Evolutionary conservation across 37 sponge, comb jelly and placozoan species (phyloP).

Genomic region (Chondrosia reniformis): DNA sequence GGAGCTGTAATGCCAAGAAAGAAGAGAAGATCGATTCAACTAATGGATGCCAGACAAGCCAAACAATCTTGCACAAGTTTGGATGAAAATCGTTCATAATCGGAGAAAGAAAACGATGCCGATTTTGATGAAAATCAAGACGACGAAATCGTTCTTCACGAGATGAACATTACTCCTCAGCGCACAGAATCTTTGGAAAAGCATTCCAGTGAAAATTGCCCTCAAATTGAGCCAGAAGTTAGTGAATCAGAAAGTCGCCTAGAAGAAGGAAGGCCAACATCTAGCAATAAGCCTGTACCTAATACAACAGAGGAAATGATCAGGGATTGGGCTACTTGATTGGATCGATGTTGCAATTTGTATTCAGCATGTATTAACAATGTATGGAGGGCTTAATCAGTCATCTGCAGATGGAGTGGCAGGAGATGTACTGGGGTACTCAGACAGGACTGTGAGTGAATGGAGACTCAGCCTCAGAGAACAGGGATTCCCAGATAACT

Average conservation of each 20-base stretch:
- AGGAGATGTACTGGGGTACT: background rate
- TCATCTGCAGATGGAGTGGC: constrained; percentile 5
- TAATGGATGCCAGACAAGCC: too few relatives aligned
- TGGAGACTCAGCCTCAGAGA: constrained; percentile 16
- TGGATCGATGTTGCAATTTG: constrained; percentile 23
- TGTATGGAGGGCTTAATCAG: background rate
- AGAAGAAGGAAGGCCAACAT: background rate
- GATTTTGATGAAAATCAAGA: too few relatives aligned
- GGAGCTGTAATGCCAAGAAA: too few relatives aligned
- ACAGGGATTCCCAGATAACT: constrained; percentile 28
- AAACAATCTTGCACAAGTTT: too few relatives aligned
- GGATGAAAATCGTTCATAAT: too few relatives aligned
- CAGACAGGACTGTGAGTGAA: constrained; percentile 23
- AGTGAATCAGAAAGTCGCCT: background rate
- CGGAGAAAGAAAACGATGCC: too few relatives aligned
- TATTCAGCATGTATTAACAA: background rate
- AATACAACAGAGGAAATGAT: background rate
- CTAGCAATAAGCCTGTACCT: background rate
- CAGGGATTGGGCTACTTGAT: constrained; percentile 10
- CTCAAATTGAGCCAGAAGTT: too few relatives aligned
- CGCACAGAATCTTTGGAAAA: too few relatives aligned
- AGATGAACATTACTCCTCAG: too few relatives aligned
- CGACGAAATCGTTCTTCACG: too few relatives aligned
- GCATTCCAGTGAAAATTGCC: too few relatives aligned
- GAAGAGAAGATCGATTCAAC: too few relatives aligned